These are phyloP conservation scores for Rhabdophis nuchalis DNA, from an alignment of 2,797 vertebrate genomes.

Conservation along the genomic window DNA sequence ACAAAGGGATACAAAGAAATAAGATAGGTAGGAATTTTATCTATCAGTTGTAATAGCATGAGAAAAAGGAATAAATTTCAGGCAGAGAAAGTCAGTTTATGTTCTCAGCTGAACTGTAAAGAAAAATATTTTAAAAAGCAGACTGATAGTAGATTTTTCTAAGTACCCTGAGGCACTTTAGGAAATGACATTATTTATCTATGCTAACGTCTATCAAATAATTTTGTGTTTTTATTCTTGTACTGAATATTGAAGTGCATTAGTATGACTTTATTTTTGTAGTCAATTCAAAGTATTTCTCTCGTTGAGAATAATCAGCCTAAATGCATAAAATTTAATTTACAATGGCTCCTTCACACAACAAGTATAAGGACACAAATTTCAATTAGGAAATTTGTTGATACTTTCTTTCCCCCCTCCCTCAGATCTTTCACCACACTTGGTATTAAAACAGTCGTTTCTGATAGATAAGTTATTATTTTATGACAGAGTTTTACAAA, in stretches of 20 bases:
- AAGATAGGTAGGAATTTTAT: not conserved
- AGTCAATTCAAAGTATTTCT: not conserved
- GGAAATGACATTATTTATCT: conserved; percentile 18
- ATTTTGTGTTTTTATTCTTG: not conserved
- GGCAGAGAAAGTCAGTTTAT: conserved; percentile 53
- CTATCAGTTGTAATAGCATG: conserved; percentile 26
- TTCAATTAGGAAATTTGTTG: not conserved
- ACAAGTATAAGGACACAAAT: conserved; percentile 9
- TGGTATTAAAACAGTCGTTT: not conserved
- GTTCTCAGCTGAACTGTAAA: conserved; percentile 1
- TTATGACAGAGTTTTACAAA: conserved; percentile 57
- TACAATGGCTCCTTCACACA: not conserved
- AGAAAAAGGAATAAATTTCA: conserved; percentile 24
- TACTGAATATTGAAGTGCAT: not conserved
- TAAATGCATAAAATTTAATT: conserved; percentile 7
- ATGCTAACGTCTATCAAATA: not conserved
- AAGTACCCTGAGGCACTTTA: conserved; percentile 26
- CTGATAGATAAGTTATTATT: conserved; percentile 21
- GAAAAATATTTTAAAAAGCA: not conserved
- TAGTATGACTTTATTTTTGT: conserved; percentile 2
- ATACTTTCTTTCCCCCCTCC: conserved; percentile 35
- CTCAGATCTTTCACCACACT: not conserved
- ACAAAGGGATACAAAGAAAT: not conserved
- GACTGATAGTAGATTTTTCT: conserved; percentile 3
- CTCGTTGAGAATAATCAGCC: not conserved